phyloP scores from a whole-genome alignment of 1,140 invertebrate genomes.

The Euglossa dilemma region DNA sequence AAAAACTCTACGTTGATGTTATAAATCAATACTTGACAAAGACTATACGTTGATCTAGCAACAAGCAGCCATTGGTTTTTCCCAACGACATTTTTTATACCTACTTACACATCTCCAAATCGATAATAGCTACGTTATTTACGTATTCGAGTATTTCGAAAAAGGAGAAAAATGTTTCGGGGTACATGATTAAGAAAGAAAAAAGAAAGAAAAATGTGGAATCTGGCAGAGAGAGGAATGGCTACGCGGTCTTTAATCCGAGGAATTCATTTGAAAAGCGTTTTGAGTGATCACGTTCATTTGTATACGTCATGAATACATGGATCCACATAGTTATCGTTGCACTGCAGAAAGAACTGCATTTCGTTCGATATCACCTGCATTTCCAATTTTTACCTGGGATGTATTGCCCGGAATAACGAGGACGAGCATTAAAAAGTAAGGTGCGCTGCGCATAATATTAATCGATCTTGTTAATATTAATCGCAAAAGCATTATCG shows the following conservation, averaged over 20 bases:
- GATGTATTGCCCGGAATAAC: not conserved
- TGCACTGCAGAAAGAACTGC: slow-evolving; percentile 28
- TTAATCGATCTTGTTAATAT: not conserved
- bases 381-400: slow-evolving; percentile 6
- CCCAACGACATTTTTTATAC: no score
- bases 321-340: slow-evolving; percentile 38
- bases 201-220: not conserved
- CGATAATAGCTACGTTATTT: no score
- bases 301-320: slow-evolving; percentile 18
- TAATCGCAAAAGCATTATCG: not conserved
- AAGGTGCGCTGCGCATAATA: not conserved
- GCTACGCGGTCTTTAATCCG: not conserved
- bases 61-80: no score
- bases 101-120: no score
- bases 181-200: no score
- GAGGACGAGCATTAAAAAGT: slow-evolving; percentile 14
- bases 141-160: no score
- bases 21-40: no score
- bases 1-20: no score
- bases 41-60: no score
- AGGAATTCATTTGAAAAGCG: slow-evolving; percentile 19
- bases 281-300: slow-evolving; percentile 10
- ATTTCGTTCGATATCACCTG: slow-evolving; percentile 40
- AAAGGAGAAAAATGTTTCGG: no score
- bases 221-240: not conserved